phyloP scores from a whole-genome alignment of 2,797 vertebrate genomes.

The Nyctalus aviator region DNA sequence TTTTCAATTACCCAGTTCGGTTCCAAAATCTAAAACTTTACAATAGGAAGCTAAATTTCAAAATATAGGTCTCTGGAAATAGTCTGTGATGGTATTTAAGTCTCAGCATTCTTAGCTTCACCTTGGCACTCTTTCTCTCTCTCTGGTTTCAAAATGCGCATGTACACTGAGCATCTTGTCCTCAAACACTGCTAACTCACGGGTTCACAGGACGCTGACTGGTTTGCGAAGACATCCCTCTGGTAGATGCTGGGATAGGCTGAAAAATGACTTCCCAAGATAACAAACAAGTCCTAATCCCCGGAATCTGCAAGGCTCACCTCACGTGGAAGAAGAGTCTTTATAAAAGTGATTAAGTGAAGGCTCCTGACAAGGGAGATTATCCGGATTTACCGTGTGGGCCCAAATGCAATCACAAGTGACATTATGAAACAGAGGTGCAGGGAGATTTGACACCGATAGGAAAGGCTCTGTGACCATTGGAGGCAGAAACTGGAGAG shows the following conservation, averaged over 20 bases:
- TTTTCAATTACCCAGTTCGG: neutral
- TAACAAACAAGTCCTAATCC: neutral
- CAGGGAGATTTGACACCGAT: neutral
- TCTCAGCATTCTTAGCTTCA: neutral
- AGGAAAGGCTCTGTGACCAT: neutral
- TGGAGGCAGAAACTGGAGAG: neutral
- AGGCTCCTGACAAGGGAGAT: neutral
- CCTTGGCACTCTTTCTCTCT: neutral
- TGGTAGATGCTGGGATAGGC: neutral
- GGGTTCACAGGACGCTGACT: neutral
- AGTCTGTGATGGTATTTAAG: neutral
- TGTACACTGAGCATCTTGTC: neutral
- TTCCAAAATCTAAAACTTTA: constrained; percentile 1
- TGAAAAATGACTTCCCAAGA: neutral
- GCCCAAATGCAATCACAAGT: neutral
- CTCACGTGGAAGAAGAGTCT: neutral
- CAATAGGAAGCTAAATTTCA: constrained; percentile 13
- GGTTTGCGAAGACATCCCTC: neutral
- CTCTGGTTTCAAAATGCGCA: neutral
- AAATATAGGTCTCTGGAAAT: neutral
- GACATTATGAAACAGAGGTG: neutral
- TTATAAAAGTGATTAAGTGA: neutral
- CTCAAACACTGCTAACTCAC: neutral
- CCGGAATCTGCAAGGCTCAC: neutral
- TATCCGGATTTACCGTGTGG: neutral